phyloP scores from a whole-genome alignment of 2,888 invertebrate species.

The Acrobasis suavella region DNA sequence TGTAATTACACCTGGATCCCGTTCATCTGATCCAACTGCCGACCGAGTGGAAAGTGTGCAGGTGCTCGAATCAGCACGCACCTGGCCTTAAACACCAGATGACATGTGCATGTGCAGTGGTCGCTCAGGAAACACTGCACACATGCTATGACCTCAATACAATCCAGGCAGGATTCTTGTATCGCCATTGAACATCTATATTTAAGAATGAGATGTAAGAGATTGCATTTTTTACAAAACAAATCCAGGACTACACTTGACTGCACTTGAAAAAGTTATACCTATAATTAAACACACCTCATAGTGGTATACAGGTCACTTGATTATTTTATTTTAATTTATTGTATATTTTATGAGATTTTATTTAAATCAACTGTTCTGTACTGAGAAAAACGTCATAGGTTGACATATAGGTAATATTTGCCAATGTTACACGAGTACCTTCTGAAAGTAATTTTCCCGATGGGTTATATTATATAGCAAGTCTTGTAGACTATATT shows the following conservation, averaged over 20 bases:
- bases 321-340: too few species aligned
- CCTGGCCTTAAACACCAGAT: conserved; percentile 35
- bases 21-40: conserved; percentile 23
- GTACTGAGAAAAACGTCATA: too few species aligned
- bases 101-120: conserved; percentile 30
- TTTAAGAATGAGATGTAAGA: too few species aligned
- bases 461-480: background rate
- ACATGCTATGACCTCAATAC: conserved; percentile 22
- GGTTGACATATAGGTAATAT: too few species aligned
- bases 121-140: conserved; percentile 14
- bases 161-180: conserved; percentile 9
- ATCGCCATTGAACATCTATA: background rate
- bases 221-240: too few species aligned
- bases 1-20: conserved; percentile 11
- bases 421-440: background rate
- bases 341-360: too few species aligned
- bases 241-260: too few species aligned
- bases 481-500: background rate
- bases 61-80: conserved; percentile 30
- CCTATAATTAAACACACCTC: too few species aligned
- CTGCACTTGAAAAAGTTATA: too few species aligned
- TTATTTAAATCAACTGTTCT: too few species aligned
- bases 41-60: conserved; percentile 35
- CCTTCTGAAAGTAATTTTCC: background rate
- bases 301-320: too few species aligned